A percentile compares a stretch with the other conserved stretches of the same genome.
Evolutionary conservation across 2,113 vertebrate genomes (phyloP).

Genomic region (Erythrocercus mccallii): DNA sequence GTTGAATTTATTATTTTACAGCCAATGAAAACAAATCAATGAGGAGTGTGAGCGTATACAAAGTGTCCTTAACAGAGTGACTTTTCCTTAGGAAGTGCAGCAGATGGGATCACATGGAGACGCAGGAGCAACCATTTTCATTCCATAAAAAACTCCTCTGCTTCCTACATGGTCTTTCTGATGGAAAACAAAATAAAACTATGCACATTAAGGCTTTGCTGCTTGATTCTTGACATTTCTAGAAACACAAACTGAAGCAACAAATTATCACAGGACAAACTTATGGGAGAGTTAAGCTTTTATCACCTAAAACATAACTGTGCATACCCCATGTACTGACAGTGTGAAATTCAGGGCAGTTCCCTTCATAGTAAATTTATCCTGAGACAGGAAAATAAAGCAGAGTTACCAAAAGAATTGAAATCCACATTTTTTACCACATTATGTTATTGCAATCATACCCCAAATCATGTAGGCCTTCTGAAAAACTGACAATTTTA

Average conservation of each 20-base stretch:
- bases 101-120: neutral
- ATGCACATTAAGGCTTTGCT: neutral
- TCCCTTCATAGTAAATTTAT: neutral
- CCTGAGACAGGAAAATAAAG: neutral
- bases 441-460: neutral
- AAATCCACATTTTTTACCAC: neutral
- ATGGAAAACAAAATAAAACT: neutral
- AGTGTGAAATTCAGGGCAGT: neutral
- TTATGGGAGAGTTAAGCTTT: neutral
- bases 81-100: slow-evolving; percentile 33
- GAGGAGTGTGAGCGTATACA: slow-evolving; percentile 33
- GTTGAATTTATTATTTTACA: neutral
- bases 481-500: neutral
- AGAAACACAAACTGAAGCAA: neutral
- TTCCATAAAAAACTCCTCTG: neutral
- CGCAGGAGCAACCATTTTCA: neutral
- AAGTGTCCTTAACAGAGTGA: slow-evolving; percentile 26
- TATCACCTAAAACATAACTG: neutral
- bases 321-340: too few relatives aligned
- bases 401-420: neutral
- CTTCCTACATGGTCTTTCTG: neutral
- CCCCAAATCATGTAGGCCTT: neutral
- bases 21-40: slow-evolving; percentile 68
- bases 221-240: neutral
- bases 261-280: neutral